phyloP scores from a whole-genome alignment of 37 sponge, comb jelly and placozoan species.

The Ephydatia muelleri region DNA sequence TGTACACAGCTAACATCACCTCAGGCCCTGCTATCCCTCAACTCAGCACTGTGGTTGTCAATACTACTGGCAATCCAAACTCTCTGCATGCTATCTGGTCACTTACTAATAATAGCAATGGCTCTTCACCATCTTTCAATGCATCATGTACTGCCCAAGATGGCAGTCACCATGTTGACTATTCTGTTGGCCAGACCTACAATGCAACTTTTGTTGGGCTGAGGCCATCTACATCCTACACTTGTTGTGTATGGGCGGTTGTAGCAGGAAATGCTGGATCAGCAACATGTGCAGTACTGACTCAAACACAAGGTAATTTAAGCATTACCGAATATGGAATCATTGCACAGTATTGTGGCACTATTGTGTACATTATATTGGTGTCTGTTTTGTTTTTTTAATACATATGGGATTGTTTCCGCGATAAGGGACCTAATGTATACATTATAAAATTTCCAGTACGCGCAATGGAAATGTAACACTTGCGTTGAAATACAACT shows the following conservation, averaged over 20 bases:
- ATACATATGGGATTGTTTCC: too few species aligned
- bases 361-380: too few species aligned
- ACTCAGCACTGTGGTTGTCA: neutral
- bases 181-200: neutral
- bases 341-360: neutral
- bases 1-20: neutral
- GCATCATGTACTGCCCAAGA: neutral
- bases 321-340: neutral
- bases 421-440: too few species aligned
- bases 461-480: too few species aligned
- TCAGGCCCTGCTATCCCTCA: neutral
- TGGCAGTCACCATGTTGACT: neutral
- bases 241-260: neutral
- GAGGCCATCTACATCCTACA: neutral
- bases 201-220: neutral
- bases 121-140: neutral
- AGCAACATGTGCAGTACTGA: neutral
- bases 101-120: neutral
- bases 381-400: too few species aligned
- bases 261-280: neutral
- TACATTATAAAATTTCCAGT: too few species aligned
- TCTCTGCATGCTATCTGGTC: neutral
- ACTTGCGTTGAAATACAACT: too few species aligned
- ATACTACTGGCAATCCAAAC: neutral
- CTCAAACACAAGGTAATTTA: neutral